Evolutionary conservation across 2,888 invertebrate species (phyloP).

Genomic region (Drosophila pseudotalamancana): DNA sequence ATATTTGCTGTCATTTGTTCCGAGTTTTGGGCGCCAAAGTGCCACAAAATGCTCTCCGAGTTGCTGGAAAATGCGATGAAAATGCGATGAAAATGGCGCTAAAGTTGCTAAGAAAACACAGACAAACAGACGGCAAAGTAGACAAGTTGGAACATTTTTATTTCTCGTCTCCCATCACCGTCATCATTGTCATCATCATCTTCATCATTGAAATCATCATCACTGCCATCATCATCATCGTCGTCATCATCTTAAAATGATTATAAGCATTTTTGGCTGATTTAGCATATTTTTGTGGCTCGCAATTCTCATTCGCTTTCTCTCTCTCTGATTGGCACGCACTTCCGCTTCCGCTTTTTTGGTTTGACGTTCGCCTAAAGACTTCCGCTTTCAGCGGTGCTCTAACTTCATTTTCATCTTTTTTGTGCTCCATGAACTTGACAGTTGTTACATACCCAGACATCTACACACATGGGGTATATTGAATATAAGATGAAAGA

Average conservation of each 20-base stretch:
- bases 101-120: conserved; percentile 63
- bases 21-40: conserved; percentile 77
- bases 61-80: conserved; percentile 21
- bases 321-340: conserved; percentile 57
- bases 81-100: conserved; percentile 54
- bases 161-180: conserved; percentile 25
- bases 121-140: conserved; percentile 35
- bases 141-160: conserved; percentile 56
- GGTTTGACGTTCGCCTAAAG: conserved; percentile 72
- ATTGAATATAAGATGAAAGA: background rate
- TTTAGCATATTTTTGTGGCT: conserved; percentile 69
- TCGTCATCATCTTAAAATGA: conserved; percentile 57
- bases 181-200: conserved; percentile 26
- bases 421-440: conserved; percentile 58
- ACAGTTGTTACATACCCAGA: conserved; percentile 33
- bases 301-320: background rate
- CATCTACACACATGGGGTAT: background rate
- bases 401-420: conserved; percentile 65
- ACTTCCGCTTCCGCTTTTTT: conserved; percentile 74
- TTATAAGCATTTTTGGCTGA: conserved; percentile 77
- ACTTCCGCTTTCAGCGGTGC: conserved; percentile 65
- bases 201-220: conserved; percentile 19
- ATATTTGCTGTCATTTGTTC: conserved; percentile 79
- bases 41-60: conserved; percentile 68
- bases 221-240: conserved; percentile 21